A percentile compares a stretch with the other conserved stretches of the same genome.
Evolutionary conservation across 2,113 vertebrate species (phyloP).

Genomic region (Crotalus helleri): DNA sequence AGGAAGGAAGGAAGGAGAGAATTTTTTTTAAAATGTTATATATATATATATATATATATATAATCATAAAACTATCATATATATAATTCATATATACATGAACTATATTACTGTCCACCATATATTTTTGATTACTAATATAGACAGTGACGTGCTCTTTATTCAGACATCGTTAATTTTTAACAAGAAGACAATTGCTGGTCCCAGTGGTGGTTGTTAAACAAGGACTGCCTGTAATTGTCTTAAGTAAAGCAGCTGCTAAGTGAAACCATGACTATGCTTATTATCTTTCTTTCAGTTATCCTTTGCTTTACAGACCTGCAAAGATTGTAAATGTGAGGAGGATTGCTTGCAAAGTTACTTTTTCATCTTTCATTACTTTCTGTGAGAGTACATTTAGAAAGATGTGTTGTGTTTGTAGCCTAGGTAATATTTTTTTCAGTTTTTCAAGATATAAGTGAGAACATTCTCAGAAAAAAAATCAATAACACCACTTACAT

Average conservation of each 20-base stretch:
- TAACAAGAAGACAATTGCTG: neutral
- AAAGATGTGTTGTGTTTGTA: neutral
- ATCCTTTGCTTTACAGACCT: neutral
- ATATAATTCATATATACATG: neutral
- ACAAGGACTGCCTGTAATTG: neutral
- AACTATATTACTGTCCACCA: neutral
- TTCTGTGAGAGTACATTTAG: neutral
- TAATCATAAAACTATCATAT: neutral
- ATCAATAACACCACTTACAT: neutral
- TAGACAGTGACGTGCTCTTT: neutral
- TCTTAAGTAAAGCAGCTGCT: neutral
- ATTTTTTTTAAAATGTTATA: neutral
- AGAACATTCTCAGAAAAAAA: neutral
- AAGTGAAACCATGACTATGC: neutral
- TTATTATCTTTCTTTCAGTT: neutral
- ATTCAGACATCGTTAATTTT: neutral
- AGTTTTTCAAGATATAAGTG: neutral
- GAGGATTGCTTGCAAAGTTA: neutral
- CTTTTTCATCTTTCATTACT: neutral
- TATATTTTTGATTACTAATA: neutral
- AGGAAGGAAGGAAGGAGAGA: neutral
- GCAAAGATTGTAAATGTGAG: neutral
- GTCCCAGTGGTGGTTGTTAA: neutral
- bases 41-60: neutral
- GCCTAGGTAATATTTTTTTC: neutral